Conservation (phyloP, 2,797 vertebrate genomes). For the Muscicapa comitata region DNA sequence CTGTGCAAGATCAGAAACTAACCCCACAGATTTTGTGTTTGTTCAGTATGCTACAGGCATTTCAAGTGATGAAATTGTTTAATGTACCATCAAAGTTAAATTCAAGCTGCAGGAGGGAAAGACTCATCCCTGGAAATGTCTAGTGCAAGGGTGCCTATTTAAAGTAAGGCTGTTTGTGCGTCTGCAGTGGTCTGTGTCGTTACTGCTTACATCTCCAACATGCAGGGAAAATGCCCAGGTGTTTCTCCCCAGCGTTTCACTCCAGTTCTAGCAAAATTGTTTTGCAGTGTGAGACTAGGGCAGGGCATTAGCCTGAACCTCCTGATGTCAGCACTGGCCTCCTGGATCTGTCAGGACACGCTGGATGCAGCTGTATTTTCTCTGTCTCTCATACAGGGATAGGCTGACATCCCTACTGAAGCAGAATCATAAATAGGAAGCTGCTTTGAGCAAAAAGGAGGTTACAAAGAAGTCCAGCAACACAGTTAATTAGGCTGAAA, state of each 20-base stretch:
- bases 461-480: neutral
- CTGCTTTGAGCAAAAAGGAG: neutral
- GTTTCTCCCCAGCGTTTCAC: neutral
- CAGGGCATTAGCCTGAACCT: neutral
- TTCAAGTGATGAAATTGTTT: neutral
- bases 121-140: neutral
- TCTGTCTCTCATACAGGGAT: neutral
- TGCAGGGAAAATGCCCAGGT: neutral
- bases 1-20: neutral
- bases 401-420: neutral
- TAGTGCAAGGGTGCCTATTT: neutral
- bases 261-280: neutral
- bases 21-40: neutral
- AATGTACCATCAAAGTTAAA: neutral
- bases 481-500: neutral
- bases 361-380: neutral
- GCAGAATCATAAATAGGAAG: neutral
- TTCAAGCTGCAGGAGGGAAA: neutral
- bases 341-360: fast-evolving
- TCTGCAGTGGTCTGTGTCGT: neutral
- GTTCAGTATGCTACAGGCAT: neutral
- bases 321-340: neutral
- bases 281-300: neutral
- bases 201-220: neutral
- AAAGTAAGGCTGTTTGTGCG: neutral